These are phyloP conservation scores for Silurus aristotelis DNA, from an alignment of 2,797 vertebrate species.

Conservation along the genomic window DNA sequence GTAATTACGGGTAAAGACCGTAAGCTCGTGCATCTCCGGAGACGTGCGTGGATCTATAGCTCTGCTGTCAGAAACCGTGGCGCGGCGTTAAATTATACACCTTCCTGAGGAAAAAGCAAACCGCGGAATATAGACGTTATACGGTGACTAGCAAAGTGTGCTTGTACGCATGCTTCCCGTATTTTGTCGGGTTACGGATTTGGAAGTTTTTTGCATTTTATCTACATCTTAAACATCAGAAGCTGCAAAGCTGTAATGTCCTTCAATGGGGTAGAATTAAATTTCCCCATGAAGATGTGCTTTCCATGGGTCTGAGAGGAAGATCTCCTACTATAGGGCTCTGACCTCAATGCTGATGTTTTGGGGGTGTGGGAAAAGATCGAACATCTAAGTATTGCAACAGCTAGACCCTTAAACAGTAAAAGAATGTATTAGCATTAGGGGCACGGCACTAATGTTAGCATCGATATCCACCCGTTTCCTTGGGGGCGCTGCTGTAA, in stretches of 20 bases:
- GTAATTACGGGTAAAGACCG: conserved; percentile 40
- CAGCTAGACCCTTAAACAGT: too few relatives aligned
- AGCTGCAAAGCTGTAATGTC: neutral
- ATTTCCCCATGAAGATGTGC: too few relatives aligned
- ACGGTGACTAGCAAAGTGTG: neutral
- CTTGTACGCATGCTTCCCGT: neutral
- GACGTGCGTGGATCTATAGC: conserved; percentile 18
- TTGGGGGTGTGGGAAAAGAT: too few relatives aligned
- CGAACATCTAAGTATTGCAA: too few relatives aligned
- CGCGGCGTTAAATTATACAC: conserved; percentile 30
- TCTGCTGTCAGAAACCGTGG: conserved; percentile 13
- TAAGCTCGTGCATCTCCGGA: conserved; percentile 24
- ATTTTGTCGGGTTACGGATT: neutral
- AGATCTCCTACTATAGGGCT: too few relatives aligned
- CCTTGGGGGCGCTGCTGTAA: too few relatives aligned
- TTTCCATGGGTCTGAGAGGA: too few relatives aligned
- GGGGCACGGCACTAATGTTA: too few relatives aligned
- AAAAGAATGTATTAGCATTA: too few relatives aligned
- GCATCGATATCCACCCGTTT: too few relatives aligned
- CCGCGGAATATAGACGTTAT: neutral
- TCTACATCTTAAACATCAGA: neutral
- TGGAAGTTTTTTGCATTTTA: neutral
- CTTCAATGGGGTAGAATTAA: too few relatives aligned
- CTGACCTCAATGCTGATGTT: too few relatives aligned
- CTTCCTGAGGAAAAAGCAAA: neutral